A percentile compares a stretch with the other conserved stretches of the same genome.
Conservation (phyloP, 1,140 invertebrate species). For the Sinella curviseta region DNA sequence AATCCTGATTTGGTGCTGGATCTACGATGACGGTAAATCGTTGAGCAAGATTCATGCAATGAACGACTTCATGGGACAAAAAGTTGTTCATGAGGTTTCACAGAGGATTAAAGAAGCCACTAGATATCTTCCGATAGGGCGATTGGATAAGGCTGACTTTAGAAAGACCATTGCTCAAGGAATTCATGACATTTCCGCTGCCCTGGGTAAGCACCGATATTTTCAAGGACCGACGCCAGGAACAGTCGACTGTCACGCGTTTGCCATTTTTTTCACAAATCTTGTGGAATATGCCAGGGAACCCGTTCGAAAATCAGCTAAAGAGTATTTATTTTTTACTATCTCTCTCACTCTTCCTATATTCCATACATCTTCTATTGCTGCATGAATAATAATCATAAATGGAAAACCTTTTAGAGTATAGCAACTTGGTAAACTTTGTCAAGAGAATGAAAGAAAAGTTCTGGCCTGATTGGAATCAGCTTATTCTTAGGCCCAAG, state of each 20-base stretch:
- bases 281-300: constrained; percentile 54
- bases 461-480: constrained; percentile 49
- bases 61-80: neutral
- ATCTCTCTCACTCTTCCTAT: no score
- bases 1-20: constrained; percentile 46
- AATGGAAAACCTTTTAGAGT: constrained; percentile 40
- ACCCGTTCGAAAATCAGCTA: constrained; percentile 49
- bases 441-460: constrained; percentile 51
- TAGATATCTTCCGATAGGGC: constrained; percentile 38
- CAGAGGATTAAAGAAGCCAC: constrained; percentile 24
- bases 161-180: constrained; percentile 32
- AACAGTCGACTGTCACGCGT: constrained; percentile 57
- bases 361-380: neutral
- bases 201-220: constrained; percentile 54
- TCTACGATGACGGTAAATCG: constrained; percentile 43
- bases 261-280: constrained; percentile 56
- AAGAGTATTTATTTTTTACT: constrained; percentile 47
- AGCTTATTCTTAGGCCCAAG: constrained; percentile 21
- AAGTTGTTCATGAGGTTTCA: constrained; percentile 16
- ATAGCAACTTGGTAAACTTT: constrained; percentile 50
- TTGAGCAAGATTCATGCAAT: constrained; percentile 42
- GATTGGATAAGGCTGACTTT: constrained; percentile 2
- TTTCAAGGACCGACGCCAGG: constrained; percentile 54
- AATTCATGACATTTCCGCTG: constrained; percentile 32
- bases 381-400: neutral